A percentile compares a stretch with the other conserved stretches of the same genome.
These are phyloP conservation scores for Zapornia atra DNA, from an alignment of 2,113 vertebrate species.

Conservation along the genomic window DNA sequence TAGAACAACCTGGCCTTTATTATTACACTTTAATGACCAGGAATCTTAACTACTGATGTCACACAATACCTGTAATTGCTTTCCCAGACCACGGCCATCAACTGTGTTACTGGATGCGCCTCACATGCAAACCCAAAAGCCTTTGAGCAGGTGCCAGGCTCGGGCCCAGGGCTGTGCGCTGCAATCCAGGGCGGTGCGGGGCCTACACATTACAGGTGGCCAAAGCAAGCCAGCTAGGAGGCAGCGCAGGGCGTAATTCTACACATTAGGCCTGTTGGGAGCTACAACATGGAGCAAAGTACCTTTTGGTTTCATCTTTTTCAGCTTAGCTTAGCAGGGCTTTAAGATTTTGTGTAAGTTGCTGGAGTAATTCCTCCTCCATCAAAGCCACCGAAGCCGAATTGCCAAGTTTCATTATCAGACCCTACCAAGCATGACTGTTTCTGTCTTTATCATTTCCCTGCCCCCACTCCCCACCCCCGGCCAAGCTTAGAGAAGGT, in stretches of 20 bases:
- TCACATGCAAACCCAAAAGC: not conserved
- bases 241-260: not conserved
- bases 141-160: not conserved
- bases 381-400: not conserved
- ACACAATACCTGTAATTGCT: not conserved
- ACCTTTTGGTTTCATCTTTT: not conserved
- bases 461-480: too few species aligned
- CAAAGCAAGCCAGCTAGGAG: not conserved
- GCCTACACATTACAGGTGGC: not conserved
- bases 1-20: not conserved
- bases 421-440: not conserved
- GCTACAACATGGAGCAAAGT: not conserved
- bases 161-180: not conserved
- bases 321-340: not conserved
- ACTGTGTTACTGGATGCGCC: not conserved
- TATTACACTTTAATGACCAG: not conserved
- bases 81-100: not conserved
- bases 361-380: not conserved
- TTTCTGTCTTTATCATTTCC: not conserved
- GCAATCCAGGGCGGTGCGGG: not conserved
- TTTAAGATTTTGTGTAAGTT: not conserved
- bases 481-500: not conserved
- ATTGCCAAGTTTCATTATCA: not conserved
- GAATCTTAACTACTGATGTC: not conserved
- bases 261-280: not conserved